Percentiles rank a stretch among this genome's conserved stretches.
phyloP scores from a whole-genome alignment of 2,888 invertebrate genomes.

The Rhabditoides inermis region DNA sequence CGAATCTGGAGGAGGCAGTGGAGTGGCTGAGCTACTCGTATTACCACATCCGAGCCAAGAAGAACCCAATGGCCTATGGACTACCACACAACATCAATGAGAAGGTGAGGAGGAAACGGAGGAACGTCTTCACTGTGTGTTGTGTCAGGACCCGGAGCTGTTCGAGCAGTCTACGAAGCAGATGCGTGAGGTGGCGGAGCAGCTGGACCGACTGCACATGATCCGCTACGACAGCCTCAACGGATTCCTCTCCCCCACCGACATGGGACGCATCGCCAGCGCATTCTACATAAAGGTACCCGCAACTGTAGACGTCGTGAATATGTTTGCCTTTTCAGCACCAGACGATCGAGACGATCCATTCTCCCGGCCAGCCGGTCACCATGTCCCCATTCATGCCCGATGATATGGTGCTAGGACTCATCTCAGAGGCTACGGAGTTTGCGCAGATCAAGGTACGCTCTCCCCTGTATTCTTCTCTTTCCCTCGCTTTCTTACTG shows the following conservation, averaged over 20 bases:
- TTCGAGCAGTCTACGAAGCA: slow-evolving; percentile 70
- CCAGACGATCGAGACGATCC: slow-evolving; percentile 71
- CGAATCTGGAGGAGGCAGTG: slow-evolving; percentile 87
- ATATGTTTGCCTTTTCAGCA: too few relatives aligned
- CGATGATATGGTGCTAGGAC: slow-evolving; percentile 60
- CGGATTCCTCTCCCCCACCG: slow-evolving; percentile 55
- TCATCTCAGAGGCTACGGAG: slow-evolving; percentile 85
- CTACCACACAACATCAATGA: slow-evolving; percentile 59
- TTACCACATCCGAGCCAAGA: slow-evolving; percentile 81
- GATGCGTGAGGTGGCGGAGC: slow-evolving; percentile 71
- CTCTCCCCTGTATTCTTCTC: too few relatives aligned
- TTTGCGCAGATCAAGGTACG: slow-evolving; percentile 83
- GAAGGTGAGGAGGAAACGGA: slow-evolving; percentile 11
- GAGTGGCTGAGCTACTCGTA: slow-evolving; percentile 97
- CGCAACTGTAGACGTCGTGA: too few relatives aligned
- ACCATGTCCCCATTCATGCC: slow-evolving; percentile 57
- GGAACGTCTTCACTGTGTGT: neutral
- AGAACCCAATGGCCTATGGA: slow-evolving; percentile 76
- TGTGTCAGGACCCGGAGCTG: slow-evolving; percentile 66
- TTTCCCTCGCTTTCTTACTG: too few relatives aligned
- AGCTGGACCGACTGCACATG: slow-evolving; percentile 85
- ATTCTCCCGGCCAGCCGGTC: slow-evolving; percentile 22
- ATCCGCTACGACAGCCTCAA: slow-evolving; percentile 71
- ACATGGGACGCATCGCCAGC: slow-evolving; percentile 89
- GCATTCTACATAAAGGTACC: slow-evolving; percentile 97